Conservation (phyloP, 2,113 vertebrate genomes). For the Neoarius graeffei region DNA sequence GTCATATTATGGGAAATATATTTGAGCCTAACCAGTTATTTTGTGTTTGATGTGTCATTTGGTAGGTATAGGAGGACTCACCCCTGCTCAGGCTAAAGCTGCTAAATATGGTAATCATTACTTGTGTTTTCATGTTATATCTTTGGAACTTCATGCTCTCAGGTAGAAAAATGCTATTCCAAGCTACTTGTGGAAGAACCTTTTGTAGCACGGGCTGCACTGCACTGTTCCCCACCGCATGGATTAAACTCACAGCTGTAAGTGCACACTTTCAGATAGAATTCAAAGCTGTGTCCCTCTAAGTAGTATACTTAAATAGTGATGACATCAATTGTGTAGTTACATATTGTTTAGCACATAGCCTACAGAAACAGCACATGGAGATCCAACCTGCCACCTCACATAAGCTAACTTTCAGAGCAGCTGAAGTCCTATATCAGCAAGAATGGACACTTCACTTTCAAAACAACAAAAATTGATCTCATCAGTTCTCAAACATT, state of each 20-base stretch:
- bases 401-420: background rate
- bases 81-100: constrained; percentile 75
- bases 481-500: no score
- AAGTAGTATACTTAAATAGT: background rate
- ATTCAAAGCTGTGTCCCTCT: background rate
- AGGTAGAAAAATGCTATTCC: background rate
- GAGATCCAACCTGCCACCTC: background rate
- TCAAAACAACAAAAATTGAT: no score
- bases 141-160: background rate
- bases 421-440: no score
- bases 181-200: background rate
- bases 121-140: background rate
- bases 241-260: background rate
- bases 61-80: constrained; percentile 37
- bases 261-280: background rate
- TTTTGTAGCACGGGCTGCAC: background rate
- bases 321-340: background rate
- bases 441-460: no score
- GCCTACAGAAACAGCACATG: background rate
- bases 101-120: constrained; percentile 76
- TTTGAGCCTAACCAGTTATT: background rate
- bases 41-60: constrained; percentile 9
- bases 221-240: background rate
- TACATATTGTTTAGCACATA: background rate
- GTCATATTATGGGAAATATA: background rate